Percentiles rank a stretch among this genome's conserved stretches.
phyloP scores from a whole-genome alignment of 2,797 vertebrate species.

The Pelodytes ibericus region DNA sequence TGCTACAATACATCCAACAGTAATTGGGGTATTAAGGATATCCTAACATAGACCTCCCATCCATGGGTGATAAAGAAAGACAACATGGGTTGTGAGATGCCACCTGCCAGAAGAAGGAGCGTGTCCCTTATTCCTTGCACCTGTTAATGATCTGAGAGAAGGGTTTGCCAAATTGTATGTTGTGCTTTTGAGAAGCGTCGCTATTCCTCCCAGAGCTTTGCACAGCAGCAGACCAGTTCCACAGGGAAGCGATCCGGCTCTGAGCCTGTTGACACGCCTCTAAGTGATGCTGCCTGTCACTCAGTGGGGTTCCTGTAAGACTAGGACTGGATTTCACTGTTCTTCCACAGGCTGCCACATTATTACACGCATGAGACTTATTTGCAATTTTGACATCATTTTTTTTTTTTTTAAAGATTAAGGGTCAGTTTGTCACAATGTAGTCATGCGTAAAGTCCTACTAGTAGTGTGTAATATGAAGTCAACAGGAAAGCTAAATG shows the following conservation, averaged over 20 bases:
- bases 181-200: constrained; percentile 15
- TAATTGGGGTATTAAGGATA: constrained; percentile 15
- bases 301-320: constrained; percentile 4
- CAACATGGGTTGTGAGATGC: neutral
- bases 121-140: neutral
- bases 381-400: too few relatives aligned
- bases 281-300: constrained; percentile 37
- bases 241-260: constrained; percentile 19
- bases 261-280: constrained; percentile 18
- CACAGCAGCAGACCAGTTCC: constrained; percentile 22
- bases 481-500: too few relatives aligned
- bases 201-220: constrained; percentile 14
- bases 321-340: neutral
- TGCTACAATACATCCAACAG: constrained; percentile 39
- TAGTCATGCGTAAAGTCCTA: too few relatives aligned
- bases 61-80: constrained; percentile 18
- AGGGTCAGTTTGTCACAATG: too few relatives aligned
- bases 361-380: too few relatives aligned
- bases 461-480: too few relatives aligned
- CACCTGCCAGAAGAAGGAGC: neutral
- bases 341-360: too few relatives aligned
- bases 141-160: neutral
- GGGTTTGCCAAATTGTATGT: constrained; percentile 17
- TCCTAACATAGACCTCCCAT: constrained; percentile 1
- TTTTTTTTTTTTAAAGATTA: too few relatives aligned